Evolutionary conservation across 2,888 invertebrate genomes (phyloP).

Genomic region (Agriopis leucophaearia): DNA sequence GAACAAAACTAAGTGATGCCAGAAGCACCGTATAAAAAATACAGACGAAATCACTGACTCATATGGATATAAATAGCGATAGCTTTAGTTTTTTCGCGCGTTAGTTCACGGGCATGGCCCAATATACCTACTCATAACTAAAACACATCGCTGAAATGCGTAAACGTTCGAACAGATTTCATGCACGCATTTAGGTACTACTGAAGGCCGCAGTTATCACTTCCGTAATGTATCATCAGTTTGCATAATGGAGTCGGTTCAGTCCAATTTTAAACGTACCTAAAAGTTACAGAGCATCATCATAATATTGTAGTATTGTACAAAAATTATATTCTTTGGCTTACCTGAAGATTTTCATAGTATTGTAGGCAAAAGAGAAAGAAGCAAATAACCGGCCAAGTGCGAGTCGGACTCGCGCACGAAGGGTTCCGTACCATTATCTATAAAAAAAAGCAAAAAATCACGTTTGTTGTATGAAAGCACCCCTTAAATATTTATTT

Average conservation of each 20-base stretch:
- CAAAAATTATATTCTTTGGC: no score
- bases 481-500: no score
- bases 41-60: conserved; percentile 52
- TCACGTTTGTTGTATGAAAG: no score
- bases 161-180: conserved; percentile 22
- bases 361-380: no score
- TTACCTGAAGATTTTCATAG: no score
- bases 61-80: conserved; percentile 61
- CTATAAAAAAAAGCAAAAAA: no score
- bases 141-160: conserved; percentile 14
- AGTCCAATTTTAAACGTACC: not conserved
- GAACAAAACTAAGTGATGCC: conserved; percentile 32
- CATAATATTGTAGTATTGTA: no score
- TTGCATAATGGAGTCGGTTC: conserved; percentile 9
- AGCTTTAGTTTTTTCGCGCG: conserved; percentile 63
- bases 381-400: no score
- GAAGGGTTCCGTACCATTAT: no score
- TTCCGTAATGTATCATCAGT: conserved; percentile 17
- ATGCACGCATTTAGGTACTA: conserved; percentile 17
- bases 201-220: conserved; percentile 9
- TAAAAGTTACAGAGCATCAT: no score
- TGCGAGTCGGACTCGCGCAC: no score
- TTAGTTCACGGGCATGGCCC: conserved; percentile 65
- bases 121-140: conserved; percentile 12
- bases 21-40: conserved; percentile 38